Base-by-base conservation (phyloP, 2,113 vertebrate genomes). In the Erythrocercus mccallii region DNA sequence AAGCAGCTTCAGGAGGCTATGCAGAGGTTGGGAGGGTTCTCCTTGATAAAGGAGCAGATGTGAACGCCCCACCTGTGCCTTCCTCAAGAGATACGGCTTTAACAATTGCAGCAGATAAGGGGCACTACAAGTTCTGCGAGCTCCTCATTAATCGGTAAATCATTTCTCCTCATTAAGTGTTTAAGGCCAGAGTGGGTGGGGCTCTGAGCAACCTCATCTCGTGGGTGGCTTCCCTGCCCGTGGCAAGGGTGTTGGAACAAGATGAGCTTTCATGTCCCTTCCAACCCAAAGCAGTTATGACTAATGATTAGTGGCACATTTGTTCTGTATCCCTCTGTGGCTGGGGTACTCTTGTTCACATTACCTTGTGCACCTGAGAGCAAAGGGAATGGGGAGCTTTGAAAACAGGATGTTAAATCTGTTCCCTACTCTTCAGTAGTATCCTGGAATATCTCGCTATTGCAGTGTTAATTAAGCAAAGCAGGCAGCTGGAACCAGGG, bases 91-190 rank as follows among this genome's bases (percentile, higher is more conserved):
- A 99, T 96, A 99, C 99, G 47, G 99, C 99, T 94, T 98, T 99
- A 97, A 99, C 99, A 66, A 99, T 99, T 94, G 99, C 99, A 97
- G 99, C 99, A 16, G 99, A 99, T 97, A 99, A 99, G 98, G 99
- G 99, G 88, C 99, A 99, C 97, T 99, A 99, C 97, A 99, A 99
- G 98, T 99, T 99, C 95, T 99, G 99, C 97, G 99, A 99, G 97
- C 99, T 99, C 65, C 98, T 99, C 79, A 99, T 99, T 95, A 99
- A 99, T 96, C 98, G 99, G 99, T 99, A 65, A 89, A 94, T 92
- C 27, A 11, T 40, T 68, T 27, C 65, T 79, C 56, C 51, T 77
- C 35, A 7, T 71, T 33, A 33, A 70, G 56, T 42, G 18, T 42
- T 62, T 22, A 13, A 28, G 25, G 69, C 38, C 60, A 45, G 15